Conservation (phyloP, 2,888 invertebrate genomes). For the Polia nebulosa region DNA sequence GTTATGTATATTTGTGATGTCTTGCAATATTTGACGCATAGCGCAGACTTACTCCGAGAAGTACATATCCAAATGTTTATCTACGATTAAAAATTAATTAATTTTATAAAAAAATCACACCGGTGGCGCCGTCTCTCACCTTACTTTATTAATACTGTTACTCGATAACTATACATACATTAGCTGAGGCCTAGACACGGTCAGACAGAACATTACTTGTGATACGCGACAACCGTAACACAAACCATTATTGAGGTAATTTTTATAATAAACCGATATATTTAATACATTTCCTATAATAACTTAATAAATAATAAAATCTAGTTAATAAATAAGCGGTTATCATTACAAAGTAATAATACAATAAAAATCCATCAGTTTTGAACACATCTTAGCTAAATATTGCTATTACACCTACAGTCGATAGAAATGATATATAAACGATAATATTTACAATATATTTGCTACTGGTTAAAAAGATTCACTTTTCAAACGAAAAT, state of each 20-base stretch:
- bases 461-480: constrained; percentile 78
- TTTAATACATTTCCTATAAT: constrained; percentile 76
- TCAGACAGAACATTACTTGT: constrained; percentile 44
- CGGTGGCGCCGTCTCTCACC: constrained; percentile 74
- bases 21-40: constrained; percentile 52
- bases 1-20: constrained; percentile 17
- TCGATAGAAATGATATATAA: constrained; percentile 83
- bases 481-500: constrained; percentile 75
- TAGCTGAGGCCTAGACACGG: constrained; percentile 52
- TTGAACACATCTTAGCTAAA: constrained; percentile 90
- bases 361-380: constrained; percentile 82
- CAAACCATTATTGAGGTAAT: constrained; percentile 78
- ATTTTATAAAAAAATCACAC: constrained; percentile 69
- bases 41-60: constrained; percentile 59
- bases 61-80: constrained; percentile 64
- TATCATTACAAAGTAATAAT: constrained; percentile 82
- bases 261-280: constrained; percentile 76
- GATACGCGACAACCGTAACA: constrained; percentile 73
- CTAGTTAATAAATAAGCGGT: constrained; percentile 85
- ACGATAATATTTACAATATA: constrained; percentile 85
- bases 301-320: constrained; percentile 86
- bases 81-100: constrained; percentile 67
- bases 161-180: constrained; percentile 70
- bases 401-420: constrained; percentile 85
- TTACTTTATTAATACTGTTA: constrained; percentile 83